phyloP scores from a whole-genome alignment of 2,113 vertebrate genomes.

The Vanacampus margaritifer region DNA sequence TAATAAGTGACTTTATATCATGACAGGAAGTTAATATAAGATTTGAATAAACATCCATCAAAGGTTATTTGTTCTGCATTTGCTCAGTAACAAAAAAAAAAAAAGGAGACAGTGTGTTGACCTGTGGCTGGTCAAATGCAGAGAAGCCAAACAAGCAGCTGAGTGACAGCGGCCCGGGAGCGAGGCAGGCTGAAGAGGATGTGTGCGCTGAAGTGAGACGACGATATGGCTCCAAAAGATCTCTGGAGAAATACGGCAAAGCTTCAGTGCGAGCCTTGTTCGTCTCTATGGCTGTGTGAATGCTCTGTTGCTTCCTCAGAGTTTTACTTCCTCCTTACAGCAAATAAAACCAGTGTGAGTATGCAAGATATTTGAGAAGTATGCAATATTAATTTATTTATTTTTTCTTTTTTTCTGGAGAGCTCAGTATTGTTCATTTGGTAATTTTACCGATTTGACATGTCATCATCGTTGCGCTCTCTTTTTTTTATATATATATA shows the following conservation, averaged over 20 bases:
- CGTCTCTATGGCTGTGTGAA: slow-evolving; percentile 12
- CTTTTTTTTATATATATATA: no score
- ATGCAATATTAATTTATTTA: no score
- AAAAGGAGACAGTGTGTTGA: not conserved
- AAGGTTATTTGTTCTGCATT: not conserved
- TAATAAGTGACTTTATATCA: not conserved
- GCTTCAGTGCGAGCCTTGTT: slow-evolving; percentile 24
- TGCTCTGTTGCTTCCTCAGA: slow-evolving; percentile 27
- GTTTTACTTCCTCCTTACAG: slow-evolving; percentile 27
- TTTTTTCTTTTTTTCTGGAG: no score
- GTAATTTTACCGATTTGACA: no score
- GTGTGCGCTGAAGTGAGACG: slow-evolving; percentile 49
- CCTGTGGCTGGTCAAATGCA: not conserved
- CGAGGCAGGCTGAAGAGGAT: slow-evolving; percentile 28
- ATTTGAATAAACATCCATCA: not conserved
- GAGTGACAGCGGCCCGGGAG: not conserved
- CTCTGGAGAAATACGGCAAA: slow-evolving; percentile 44
- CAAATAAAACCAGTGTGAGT: slow-evolving; percentile 8
- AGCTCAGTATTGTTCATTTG: no score
- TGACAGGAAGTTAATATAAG: not conserved
- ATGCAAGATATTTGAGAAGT: slow-evolving; percentile 2
- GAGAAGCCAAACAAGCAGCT: not conserved
- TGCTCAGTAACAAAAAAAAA: not conserved
- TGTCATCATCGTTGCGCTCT: no score
- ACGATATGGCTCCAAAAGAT: slow-evolving; percentile 31